phyloP scores from a whole-genome alignment of 2,113 vertebrate genomes.

The Erythrocercus mccallii region DNA sequence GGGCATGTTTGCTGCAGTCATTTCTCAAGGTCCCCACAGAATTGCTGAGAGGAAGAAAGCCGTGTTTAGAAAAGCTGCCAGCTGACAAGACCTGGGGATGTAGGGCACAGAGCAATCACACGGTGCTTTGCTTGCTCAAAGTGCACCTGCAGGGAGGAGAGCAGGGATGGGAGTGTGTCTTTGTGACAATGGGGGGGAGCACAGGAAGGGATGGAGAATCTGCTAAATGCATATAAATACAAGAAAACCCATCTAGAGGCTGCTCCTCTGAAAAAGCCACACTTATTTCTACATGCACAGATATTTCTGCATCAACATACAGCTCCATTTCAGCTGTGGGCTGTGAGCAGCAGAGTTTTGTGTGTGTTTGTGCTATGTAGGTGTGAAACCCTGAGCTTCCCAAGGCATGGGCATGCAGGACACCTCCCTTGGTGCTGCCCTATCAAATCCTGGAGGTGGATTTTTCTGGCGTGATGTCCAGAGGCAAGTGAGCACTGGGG shows the following conservation, averaged over 20 bases:
- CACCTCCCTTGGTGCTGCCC: not conserved
- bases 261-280: not conserved
- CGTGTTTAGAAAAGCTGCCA: slow-evolving; percentile 20
- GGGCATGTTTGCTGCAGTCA: slow-evolving; percentile 33
- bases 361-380: no score
- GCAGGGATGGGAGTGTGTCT: not conserved
- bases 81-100: slow-evolving; percentile 39
- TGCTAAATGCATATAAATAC: not conserved
- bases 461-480: not conserved
- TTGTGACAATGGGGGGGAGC: not conserved
- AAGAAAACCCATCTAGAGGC: not conserved
- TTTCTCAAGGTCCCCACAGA: slow-evolving; percentile 48
- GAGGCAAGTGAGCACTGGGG: rapidly evolving
- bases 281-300: no score
- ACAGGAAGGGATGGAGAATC: not conserved
- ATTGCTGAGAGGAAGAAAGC: slow-evolving; percentile 42
- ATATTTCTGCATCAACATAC: not conserved
- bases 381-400: not conserved
- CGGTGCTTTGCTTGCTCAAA: not conserved
- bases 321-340: not conserved
- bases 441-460: not conserved
- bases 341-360: not conserved
- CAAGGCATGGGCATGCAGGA: not conserved
- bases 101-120: slow-evolving; percentile 40
- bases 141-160: not conserved